Conservation (phyloP, 2,113 vertebrate species). For the Hemichromis elongatus region DNA sequence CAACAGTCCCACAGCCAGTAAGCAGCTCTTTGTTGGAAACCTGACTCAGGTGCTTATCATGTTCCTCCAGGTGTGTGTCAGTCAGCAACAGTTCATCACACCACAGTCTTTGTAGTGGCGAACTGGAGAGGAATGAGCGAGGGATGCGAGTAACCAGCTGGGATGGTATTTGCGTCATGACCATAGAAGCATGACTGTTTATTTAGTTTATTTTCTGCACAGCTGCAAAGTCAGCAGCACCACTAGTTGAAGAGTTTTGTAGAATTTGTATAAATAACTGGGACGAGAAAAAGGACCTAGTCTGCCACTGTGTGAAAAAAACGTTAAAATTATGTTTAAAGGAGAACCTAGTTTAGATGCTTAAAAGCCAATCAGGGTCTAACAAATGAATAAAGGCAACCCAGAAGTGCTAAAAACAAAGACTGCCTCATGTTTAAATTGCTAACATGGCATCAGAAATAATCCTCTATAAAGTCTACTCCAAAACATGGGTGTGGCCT, state of each 20-base stretch:
- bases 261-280: neutral
- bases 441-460: neutral
- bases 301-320: neutral
- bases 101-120: slow-evolving; percentile 14
- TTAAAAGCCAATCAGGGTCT: neutral
- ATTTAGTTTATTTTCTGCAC: neutral
- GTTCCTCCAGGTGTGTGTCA: slow-evolving; percentile 50
- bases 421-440: neutral
- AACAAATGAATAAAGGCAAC: neutral
- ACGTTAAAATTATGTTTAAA: neutral
- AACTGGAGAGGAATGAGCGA: neutral
- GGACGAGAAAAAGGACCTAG: neutral
- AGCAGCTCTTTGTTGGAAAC: slow-evolving; percentile 19
- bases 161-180: neutral
- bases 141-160: neutral
- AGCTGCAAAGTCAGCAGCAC: neutral
- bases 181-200: neutral
- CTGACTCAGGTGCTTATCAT: slow-evolving; percentile 41
- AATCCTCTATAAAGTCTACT: neutral
- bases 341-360: neutral
- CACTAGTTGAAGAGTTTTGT: neutral
- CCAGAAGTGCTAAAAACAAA: neutral
- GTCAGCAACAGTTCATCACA: slow-evolving; percentile 47
- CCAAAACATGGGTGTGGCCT: neutral
- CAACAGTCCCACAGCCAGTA: slow-evolving; percentile 3